Evolutionary conservation across 2,888 invertebrate species (phyloP).

Genomic region (Camponotus fellah): DNA sequence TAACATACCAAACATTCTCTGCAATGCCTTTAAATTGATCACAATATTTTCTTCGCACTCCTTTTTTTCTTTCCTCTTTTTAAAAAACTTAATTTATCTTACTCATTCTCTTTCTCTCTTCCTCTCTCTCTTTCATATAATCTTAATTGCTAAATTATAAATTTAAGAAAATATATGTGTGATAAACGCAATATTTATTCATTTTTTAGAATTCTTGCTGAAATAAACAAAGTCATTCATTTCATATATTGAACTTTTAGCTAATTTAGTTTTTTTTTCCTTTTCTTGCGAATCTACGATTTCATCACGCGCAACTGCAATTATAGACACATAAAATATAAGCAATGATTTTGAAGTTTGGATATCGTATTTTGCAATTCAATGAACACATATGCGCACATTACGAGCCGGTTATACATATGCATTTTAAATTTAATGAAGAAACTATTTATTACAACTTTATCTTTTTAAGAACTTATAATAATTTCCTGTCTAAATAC

Average conservation of each 20-base stretch:
- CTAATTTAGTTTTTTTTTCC: neutral
- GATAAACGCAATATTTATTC: neutral
- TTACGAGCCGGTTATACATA: neutral
- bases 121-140: neutral
- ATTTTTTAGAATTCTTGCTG: neutral
- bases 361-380: conserved; percentile 26
- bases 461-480: conserved; percentile 34
- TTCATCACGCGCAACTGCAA: neutral
- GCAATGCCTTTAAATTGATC: too few species aligned
- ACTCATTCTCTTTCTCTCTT: neutral
- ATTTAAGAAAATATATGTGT: neutral
- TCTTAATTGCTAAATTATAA: neutral
- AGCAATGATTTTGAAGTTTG: conserved; percentile 24
- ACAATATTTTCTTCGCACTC: too few species aligned
- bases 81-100: neutral
- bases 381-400: conserved; percentile 13
- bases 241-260: neutral
- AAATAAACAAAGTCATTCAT: neutral
- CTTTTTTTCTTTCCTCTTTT: neutral
- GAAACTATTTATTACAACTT: conserved; percentile 28
- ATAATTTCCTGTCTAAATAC: conserved; percentile 47
- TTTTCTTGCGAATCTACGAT: conserved; percentile 1
- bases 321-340: neutral
- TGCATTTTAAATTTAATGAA: conserved; percentile 28
- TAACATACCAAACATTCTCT: neutral